Evolutionary conservation across 2,888 invertebrate species (phyloP), one percentile per base, ranked within the genome.

Genomic region (Athalia circularis): DNA sequence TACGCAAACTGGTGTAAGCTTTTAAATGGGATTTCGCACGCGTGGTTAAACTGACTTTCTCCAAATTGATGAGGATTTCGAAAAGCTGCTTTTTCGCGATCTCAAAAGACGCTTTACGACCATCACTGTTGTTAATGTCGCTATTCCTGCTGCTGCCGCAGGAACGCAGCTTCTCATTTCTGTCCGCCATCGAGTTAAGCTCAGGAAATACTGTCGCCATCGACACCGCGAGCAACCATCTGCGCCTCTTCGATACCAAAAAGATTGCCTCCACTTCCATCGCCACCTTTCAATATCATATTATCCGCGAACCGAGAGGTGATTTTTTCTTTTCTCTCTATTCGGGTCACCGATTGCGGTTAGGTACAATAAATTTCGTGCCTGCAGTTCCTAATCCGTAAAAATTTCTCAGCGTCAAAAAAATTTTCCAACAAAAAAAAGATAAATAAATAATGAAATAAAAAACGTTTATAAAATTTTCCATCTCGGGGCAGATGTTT

Each of bases 71-170:
- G 4, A 88, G 68, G 48, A 88, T 84, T 8, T 78, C 64, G 50
- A 80, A 70, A 4, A 88, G 59, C 15, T 88, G 86, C 45, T 85
- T 85, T 54, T 75, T 84, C 11, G 88, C 87, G 9, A 62, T 15
- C 3, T 85, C 85, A 11, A 85, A 48, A 11, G 84, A 83, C 68
- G 83, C 85, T 64, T 80, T 80, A 2, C 78, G 29, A 29, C 29
- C 29, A 29, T 29, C 29, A 29, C 29, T 29, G 29, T 29, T 29
- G 29, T 29, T 29, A 29, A 29, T 29, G 29, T 29, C 29, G 29
- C 1, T 29, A 29, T 29, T 29, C 29, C 29, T 29, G 29, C 29
- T 2, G 29, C 29, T 48, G 4, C 81, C 80, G 11, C 65, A 13
- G 15, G 62, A 7, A n/a, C 68, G 61, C 64, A 80, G 75, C 47